Evolutionary conservation across 2,797 vertebrate species (phyloP), one percentile per base, ranked within the genome.

Genomic region (Peromyscus aztecus): DNA sequence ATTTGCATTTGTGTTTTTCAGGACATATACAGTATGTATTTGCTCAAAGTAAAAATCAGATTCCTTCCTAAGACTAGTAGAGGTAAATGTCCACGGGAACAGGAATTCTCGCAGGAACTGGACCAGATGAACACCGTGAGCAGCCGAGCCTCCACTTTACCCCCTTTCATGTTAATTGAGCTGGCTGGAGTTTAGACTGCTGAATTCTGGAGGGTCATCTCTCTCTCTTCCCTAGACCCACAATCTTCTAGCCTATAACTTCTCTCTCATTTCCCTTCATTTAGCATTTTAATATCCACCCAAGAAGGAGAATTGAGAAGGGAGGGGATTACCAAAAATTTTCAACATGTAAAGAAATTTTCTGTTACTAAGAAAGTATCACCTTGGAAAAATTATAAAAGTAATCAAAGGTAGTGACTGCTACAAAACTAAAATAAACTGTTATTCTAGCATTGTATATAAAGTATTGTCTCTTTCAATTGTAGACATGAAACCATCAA

Each of bases 1-100:
- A 96, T 98, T 97, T 97, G 96, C 97, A 97, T 98, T 97, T 98
- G 94, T 96, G 86, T 95, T 97, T 97, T 97, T 97, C 90, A 93
- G 89, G 40, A 97, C 63, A 77, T 97, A 89, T 90, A 97, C 83
- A 75, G 84, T 95, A 81, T 92, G 34, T 96, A 89, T 90, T 97
- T 97, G 77, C 59, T 97, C 63, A 77, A 96, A 75, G 92, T 96
- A 95, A 94, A 98, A 95, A 96, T 94, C 81, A 96, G 87, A 97
- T 97, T 97, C 31, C 90, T 97, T 96, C 86, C 97, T 76, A 59
- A 94, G 83, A 96, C 78, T 89, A 81, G 77, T 91, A 97, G 85
- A 92, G 73, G 86, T 97, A 97, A 97, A 95, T 96, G 92, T 96
- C 97, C 83, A 96, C 43, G 55, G 78, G n/a, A 95, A 86, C 69